Percentiles rank a stretch among this genome's conserved stretches.
These are phyloP conservation scores for Phanerotoma sp. DNA, from an alignment of 2,888 invertebrate species.

Conservation along the genomic window DNA sequence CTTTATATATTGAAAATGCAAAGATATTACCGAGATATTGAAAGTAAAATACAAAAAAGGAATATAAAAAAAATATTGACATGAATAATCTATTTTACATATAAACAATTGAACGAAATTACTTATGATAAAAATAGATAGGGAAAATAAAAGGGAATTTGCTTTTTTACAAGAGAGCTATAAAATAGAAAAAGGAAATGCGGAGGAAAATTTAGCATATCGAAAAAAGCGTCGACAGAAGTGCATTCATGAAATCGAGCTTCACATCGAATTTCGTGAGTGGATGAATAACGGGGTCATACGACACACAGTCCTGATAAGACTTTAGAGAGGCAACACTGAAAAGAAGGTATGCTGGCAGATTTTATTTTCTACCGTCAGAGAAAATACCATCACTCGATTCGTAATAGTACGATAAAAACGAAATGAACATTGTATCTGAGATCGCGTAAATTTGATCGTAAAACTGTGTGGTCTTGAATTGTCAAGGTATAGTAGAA, in stretches of 20 bases:
- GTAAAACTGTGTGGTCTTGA: too few species aligned
- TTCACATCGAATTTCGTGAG: neutral
- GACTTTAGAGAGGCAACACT: neutral
- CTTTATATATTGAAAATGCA: too few species aligned
- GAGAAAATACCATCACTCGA: constrained; percentile 3
- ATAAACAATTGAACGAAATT: too few species aligned
- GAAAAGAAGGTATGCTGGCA: too few species aligned
- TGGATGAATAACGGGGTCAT: constrained; percentile 1
- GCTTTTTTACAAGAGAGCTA: neutral
- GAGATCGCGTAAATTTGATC: too few species aligned
- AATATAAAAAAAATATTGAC: too few species aligned
- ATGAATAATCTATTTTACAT: too few species aligned
- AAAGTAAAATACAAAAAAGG: too few species aligned
- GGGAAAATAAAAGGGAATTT: neutral
- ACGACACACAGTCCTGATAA: neutral
- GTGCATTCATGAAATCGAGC: constrained; percentile 4
- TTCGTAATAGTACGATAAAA: constrained; percentile 23
- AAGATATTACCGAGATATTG: too few species aligned
- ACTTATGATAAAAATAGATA: neutral
- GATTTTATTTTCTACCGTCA: constrained; percentile 1
- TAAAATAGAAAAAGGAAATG: neutral
- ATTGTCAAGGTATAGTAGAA: too few species aligned
- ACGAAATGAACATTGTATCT: too few species aligned
- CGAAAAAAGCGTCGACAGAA: neutral
- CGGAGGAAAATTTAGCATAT: neutral